Percentiles rank a stretch among this genome's conserved stretches.
These are phyloP conservation scores for Ecdyonurus torrentis DNA, from an alignment of 2,888 invertebrate species.

Conservation along the genomic window DNA sequence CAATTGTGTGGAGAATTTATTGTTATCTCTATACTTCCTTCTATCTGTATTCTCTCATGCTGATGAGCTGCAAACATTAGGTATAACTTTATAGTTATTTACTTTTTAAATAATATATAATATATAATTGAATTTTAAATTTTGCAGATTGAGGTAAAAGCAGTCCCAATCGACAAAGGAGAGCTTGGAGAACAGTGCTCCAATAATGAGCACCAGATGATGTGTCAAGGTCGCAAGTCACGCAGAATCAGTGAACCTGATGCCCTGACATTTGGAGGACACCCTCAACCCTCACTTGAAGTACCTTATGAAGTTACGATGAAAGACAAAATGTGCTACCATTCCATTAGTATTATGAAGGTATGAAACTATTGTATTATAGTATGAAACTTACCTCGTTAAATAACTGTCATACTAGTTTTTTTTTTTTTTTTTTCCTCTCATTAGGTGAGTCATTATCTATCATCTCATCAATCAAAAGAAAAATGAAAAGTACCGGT, in stretches of 20 bases:
- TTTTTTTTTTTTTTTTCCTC: neutral
- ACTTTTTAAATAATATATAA: too few species aligned
- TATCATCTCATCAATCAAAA: neutral
- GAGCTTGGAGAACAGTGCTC: conserved; percentile 21
- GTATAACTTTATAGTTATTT: too few species aligned
- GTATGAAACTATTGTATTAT: conserved; percentile 24
- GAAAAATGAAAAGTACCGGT: neutral
- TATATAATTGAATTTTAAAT: too few species aligned
- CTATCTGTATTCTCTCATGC: too few species aligned
- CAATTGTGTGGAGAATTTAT: too few species aligned
- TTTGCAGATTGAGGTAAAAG: conserved; percentile 48
- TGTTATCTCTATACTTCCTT: too few species aligned
- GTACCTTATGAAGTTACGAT: conserved; percentile 69
- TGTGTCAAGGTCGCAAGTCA: conserved; percentile 15
- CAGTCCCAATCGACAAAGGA: conserved; percentile 50
- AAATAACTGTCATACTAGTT: neutral
- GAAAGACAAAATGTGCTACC: conserved; percentile 82
- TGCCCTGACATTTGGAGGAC: conserved; percentile 42
- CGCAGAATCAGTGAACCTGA: conserved; percentile 33
- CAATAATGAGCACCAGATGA: conserved; percentile 9
- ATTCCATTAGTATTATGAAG: conserved; percentile 92
- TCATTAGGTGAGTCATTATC: neutral
- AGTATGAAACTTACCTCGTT: neutral
- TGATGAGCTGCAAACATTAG: too few species aligned
- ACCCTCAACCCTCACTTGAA: conserved; percentile 45